Conservation (phyloP, 2,797 vertebrate genomes). For the Moxostoma hubbsi region DNA sequence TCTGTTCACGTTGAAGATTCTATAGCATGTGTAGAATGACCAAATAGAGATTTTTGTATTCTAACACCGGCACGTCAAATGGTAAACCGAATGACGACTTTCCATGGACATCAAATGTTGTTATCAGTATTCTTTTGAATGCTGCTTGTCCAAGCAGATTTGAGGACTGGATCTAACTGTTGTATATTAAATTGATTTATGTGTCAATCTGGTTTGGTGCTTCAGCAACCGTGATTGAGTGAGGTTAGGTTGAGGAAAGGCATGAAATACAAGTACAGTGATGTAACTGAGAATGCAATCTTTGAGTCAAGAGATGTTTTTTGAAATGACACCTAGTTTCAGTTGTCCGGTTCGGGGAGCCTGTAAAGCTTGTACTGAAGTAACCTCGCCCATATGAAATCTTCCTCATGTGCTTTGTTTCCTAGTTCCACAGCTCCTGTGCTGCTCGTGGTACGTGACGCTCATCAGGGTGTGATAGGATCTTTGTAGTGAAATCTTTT, state of each 20-base stretch:
- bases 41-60: too few species aligned
- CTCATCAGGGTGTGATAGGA: not conserved
- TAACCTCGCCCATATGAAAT: not conserved
- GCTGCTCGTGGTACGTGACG: not conserved
- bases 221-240: not conserved
- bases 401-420: not conserved
- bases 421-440: not conserved
- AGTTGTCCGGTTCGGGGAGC: constrained; percentile 9
- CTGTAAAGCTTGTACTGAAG: not conserved
- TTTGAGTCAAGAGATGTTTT: not conserved
- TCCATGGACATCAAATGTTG: too few species aligned
- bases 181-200: too few species aligned
- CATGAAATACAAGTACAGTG: constrained; percentile 11
- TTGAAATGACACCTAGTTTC: constrained; percentile 34
- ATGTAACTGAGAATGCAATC: not conserved
- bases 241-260: constrained; percentile 19
- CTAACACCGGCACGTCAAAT: too few species aligned
- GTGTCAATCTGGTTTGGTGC: not conserved
- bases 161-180: too few species aligned
- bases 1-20: too few species aligned
- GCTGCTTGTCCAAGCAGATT: too few species aligned
- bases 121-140: too few species aligned
- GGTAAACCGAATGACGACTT: too few species aligned
- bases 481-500: constrained; percentile 2
- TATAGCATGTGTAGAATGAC: too few species aligned